phyloP scores from a whole-genome alignment of 2,888 invertebrate genomes.

The Zele albiditarsus region DNA sequence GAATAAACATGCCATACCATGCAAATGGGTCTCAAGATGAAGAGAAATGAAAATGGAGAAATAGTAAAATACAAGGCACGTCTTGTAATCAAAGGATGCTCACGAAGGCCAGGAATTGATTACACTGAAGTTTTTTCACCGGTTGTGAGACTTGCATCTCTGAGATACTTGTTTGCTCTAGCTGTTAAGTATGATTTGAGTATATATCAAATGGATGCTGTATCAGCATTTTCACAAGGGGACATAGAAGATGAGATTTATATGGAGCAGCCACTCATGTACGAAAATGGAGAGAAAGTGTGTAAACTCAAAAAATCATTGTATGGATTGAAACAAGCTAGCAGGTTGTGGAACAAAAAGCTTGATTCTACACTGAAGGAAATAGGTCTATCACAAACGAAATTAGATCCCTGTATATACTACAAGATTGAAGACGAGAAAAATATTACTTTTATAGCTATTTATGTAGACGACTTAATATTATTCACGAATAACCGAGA shows the following conservation, averaged over 20 bases:
- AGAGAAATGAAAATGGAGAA: conserved; percentile 25
- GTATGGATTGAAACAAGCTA: no score
- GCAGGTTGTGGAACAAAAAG: conserved; percentile 36
- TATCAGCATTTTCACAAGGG: conserved; percentile 56
- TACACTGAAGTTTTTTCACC: conserved; percentile 52
- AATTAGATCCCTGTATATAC: conserved; percentile 38
- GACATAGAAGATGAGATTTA: conserved; percentile 54
- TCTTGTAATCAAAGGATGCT: conserved; percentile 55
- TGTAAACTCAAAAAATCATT: conserved; percentile 27
- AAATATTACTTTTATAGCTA: conserved; percentile 20
- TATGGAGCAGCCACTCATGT: conserved; percentile 42
- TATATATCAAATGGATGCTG: conserved; percentile 55
- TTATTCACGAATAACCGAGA: conserved; percentile 41
- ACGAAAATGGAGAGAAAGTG: not conserved
- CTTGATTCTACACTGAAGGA: conserved; percentile 47
- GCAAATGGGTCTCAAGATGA: conserved; percentile 50
- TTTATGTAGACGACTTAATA: conserved; percentile 50
- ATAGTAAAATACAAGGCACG: conserved; percentile 46
- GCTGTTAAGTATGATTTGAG: conserved; percentile 47
- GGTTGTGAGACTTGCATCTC: conserved; percentile 47
- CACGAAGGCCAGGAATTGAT: conserved; percentile 50
- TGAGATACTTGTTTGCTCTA: conserved; percentile 50
- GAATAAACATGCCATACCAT: conserved; percentile 40
- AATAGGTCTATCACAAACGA: conserved; percentile 1
- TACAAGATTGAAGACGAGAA: conserved; percentile 12